These are phyloP conservation scores for Hylia prasina DNA, from an alignment of 2,113 vertebrate species.

Conservation along the genomic window DNA sequence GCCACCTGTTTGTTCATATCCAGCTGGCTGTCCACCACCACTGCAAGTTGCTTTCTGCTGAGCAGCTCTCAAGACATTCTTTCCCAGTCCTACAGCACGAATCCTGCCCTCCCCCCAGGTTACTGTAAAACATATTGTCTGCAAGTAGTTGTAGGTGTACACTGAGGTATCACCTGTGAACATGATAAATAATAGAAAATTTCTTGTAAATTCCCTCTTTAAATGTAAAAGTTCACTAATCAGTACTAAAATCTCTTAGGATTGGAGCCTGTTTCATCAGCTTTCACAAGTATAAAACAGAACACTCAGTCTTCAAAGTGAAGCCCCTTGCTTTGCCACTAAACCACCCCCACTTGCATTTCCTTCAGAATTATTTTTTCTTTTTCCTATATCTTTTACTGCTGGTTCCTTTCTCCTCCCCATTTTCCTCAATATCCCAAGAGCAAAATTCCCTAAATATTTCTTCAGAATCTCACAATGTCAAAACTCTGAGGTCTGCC, in stretches of 20 bases:
- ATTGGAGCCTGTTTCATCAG: not conserved
- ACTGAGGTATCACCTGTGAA: not conserved
- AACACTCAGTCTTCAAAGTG: not conserved
- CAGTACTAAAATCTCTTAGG: not conserved
- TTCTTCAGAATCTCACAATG: not conserved
- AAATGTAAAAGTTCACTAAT: not conserved
- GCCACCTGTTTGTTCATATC: not conserved
- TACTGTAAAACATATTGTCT: not conserved
- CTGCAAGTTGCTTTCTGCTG: not conserved
- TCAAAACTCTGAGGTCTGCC: not conserved
- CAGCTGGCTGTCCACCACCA: not conserved
- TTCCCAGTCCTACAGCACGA: not conserved
- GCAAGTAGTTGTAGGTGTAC: not conserved
- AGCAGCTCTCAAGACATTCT: not conserved
- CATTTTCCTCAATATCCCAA: not conserved
- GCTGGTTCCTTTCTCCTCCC: not conserved
- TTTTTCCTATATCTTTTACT: not conserved
- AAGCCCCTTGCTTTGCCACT: not conserved
- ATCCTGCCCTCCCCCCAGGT: accelerated
- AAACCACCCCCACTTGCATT: not conserved
- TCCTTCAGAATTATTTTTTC: not conserved
- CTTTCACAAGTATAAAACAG: not conserved
- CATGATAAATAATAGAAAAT: not conserved
- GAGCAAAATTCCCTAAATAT: not conserved
- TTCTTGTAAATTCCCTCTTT: not conserved